These are phyloP conservation scores for Ellobium chinense DNA, from an alignment of 2,888 invertebrate species.

Conservation along the genomic window DNA sequence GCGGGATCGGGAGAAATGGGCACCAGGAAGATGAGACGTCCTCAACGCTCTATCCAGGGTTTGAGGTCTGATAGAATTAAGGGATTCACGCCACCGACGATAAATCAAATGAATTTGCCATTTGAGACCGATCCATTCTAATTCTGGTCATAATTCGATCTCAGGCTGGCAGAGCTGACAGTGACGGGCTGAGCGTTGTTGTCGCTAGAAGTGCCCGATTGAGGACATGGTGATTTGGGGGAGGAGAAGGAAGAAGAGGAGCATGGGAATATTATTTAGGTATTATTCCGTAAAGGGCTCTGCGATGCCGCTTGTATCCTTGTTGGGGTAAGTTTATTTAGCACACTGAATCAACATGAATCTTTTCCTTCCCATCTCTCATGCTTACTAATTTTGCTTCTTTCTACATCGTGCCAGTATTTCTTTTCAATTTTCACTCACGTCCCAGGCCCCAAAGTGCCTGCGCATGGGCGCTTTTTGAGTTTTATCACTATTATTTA, in stretches of 20 bases:
- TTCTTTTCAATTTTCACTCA: no score
- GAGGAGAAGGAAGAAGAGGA: no score
- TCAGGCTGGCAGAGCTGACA: constrained; percentile 49
- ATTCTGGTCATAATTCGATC: constrained; percentile 56
- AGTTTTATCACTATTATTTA: no score
- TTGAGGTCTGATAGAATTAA: constrained; percentile 49
- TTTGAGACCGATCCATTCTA: constrained; percentile 57
- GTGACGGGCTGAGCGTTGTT: constrained; percentile 23
- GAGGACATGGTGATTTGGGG: constrained; percentile 4
- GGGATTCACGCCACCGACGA: constrained; percentile 26
- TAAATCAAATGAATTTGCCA: constrained; percentile 57
- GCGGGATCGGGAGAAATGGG: constrained; percentile 3
- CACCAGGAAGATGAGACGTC: constrained; percentile 1
- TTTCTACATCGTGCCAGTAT: no score
- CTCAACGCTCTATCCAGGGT: constrained; percentile 41
- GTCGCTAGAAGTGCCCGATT: constrained; percentile 6
- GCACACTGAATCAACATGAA: constrained; percentile 15
- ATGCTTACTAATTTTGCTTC: no score
- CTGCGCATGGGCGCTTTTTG: no score
- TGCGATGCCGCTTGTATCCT: constrained; percentile 9
- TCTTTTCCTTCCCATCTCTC: no score
- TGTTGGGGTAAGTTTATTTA: not conserved
- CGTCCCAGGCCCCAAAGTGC: no score
- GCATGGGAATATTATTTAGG: no score
- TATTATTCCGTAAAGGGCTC: no score